Conservation (phyloP, 2,888 invertebrate species). For the Cryptosula pallasiana region DNA sequence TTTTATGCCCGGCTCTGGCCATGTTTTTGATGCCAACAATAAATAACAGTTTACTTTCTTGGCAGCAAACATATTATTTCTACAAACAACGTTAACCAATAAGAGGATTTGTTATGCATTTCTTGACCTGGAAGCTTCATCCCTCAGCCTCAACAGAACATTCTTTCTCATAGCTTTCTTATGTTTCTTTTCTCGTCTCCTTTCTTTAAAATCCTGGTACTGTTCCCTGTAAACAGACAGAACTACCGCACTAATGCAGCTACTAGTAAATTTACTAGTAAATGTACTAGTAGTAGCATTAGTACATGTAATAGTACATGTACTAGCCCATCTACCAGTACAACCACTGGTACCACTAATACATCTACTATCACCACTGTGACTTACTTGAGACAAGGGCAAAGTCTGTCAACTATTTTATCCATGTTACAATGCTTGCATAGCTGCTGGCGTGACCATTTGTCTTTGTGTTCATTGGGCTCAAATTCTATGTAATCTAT, state of each 20-base stretch:
- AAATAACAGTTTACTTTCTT: too few relatives aligned
- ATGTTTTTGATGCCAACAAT: too few relatives aligned
- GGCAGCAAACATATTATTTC: too few relatives aligned
- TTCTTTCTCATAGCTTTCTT: not conserved
- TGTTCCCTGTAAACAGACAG: not conserved
- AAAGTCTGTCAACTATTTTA: not conserved
- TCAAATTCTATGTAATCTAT: conserved; percentile 3
- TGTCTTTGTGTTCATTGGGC: not conserved
- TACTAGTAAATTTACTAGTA: not conserved
- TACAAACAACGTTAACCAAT: too few relatives aligned
- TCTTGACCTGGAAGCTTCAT: not conserved
- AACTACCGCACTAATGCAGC: not conserved
- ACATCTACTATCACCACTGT: too few relatives aligned
- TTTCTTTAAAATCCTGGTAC: conserved; percentile 14
- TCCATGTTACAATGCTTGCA: conserved; percentile 18
- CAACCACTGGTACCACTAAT: too few relatives aligned
- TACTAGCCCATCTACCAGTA: too few relatives aligned
- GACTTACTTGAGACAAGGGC: conserved; percentile 19
- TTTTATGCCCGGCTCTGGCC: too few relatives aligned
- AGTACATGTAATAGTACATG: too few relatives aligned
- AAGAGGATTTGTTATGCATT: too few relatives aligned
- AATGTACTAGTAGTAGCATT: too few relatives aligned
- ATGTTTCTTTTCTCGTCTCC: not conserved
- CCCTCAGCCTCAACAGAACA: not conserved
- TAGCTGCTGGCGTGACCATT: not conserved